Evolutionary conservation across 2,797 vertebrate genomes (phyloP).

Genomic region (Hemibagrus guttatus): DNA sequence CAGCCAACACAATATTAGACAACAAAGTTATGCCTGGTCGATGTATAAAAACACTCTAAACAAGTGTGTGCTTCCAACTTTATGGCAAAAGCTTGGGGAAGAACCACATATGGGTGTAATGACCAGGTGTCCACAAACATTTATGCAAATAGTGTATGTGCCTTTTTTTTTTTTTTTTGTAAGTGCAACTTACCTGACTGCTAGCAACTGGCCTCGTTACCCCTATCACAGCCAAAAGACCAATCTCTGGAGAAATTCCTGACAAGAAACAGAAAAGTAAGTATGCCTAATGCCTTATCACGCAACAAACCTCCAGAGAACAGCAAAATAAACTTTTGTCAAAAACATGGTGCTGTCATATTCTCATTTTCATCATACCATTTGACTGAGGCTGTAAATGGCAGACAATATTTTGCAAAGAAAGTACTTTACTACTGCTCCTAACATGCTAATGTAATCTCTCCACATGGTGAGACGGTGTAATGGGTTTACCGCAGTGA

Average conservation of each 20-base stretch:
- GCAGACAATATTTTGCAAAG: not conserved
- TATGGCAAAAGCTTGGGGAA: no score
- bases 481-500: constrained; percentile 18
- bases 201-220: not conserved
- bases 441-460: not conserved
- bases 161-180: not conserved
- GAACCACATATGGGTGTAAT: no score
- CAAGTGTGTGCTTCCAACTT: no score
- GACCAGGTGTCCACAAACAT: not conserved
- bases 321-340: not conserved
- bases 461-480: not conserved
- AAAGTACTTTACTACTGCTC: not conserved
- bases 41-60: no score
- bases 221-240: not conserved
- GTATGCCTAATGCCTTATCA: not conserved
- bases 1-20: no score
- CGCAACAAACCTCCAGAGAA: not conserved
- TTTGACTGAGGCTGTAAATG: not conserved
- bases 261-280: not conserved
- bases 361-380: not conserved
- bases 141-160: not conserved
- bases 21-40: no score
- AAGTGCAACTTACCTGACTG: constrained; percentile 21
- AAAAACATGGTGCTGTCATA: not conserved
- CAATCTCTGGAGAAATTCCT: constrained; percentile 51